phyloP scores from a whole-genome alignment of 2,888 invertebrate species.

The Lasius fuliginosus region DNA sequence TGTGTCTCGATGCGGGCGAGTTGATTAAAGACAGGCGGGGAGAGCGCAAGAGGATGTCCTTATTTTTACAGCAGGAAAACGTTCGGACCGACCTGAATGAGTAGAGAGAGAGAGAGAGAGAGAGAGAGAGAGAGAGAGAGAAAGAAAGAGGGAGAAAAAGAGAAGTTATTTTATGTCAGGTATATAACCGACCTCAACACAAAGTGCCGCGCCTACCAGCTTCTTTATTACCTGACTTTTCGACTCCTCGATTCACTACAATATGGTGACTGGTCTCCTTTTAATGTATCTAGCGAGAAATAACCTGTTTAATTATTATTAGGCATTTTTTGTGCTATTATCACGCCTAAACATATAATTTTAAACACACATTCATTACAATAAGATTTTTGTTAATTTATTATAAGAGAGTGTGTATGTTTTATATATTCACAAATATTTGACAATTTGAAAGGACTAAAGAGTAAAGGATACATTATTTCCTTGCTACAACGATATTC shows the following conservation, averaged over 20 bases:
- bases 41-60: constrained; percentile 60
- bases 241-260: constrained; percentile 63
- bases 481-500: background rate
- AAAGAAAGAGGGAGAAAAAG: background rate
- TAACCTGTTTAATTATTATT: background rate
- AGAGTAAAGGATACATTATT: no score
- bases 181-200: constrained; percentile 56
- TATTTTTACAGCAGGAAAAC: constrained; percentile 68
- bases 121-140: no score
- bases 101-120: constrained; percentile 27
- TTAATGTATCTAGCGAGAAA: background rate
- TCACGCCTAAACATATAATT: no score
- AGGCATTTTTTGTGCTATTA: background rate
- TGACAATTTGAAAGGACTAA: no score
- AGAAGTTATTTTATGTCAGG: constrained; percentile 74
- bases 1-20: constrained; percentile 42
- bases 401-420: no score
- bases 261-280: constrained; percentile 63
- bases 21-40: constrained; percentile 36
- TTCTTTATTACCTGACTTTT: constrained; percentile 70
- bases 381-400: no score
- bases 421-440: no score
- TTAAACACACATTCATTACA: no score
- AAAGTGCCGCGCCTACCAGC: constrained; percentile 71
- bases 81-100: constrained; percentile 66